Conservation (phyloP, 2,797 vertebrate genomes). For the Platalea minor region DNA sequence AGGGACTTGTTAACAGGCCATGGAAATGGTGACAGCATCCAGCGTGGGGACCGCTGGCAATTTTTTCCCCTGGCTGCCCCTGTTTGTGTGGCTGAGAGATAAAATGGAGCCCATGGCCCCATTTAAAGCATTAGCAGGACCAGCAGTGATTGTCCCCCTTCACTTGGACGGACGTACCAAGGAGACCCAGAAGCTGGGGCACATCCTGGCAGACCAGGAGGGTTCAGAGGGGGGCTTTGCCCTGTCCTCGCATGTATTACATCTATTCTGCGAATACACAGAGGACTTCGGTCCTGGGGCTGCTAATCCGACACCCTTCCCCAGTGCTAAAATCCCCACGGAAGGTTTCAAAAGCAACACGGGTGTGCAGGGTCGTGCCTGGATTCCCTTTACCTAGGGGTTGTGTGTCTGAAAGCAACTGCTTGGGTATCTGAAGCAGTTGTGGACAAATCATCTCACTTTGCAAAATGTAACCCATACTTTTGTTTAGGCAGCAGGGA, state of each 20-base stretch:
- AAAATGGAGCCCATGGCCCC: neutral
- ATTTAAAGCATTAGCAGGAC: neutral
- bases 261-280: accelerated
- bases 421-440: neutral
- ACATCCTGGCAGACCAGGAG: neutral
- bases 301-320: neutral
- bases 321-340: accelerated
- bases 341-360: neutral
- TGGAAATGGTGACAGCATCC: neutral
- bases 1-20: neutral
- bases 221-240: neutral
- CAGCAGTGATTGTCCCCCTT: neutral
- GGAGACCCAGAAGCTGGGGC: neutral
- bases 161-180: accelerated
- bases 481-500: neutral
- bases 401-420: neutral
- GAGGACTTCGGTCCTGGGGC: neutral
- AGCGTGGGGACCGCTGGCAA: accelerated
- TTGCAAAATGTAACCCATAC: neutral
- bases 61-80: neutral
- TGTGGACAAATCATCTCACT: neutral
- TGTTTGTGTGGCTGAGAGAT: accelerated
- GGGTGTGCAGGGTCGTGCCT: neutral
- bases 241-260: neutral
- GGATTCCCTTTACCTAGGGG: neutral